Evolutionary conservation across 92 coral and sea anemone species (phyloP), one percentile per base, ranked within the genome.

Genomic region (Anthopleura xanthogrammica): DNA sequence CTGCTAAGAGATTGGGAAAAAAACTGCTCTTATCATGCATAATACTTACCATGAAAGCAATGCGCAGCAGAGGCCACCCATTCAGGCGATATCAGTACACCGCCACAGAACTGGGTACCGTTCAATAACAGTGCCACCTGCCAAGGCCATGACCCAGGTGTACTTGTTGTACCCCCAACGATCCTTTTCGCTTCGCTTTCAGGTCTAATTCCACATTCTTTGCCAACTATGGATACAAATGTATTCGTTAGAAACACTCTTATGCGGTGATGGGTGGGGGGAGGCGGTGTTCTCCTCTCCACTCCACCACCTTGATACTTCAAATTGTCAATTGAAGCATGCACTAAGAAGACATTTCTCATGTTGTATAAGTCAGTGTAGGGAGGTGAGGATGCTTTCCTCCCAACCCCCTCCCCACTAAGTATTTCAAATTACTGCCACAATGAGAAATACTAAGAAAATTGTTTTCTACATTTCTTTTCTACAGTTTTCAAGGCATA

Each of bases 81-180:
- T 60, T 90, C 88, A 12, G 80, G 76, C 41, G 85, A 72, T 62
- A 95, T 86, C 65, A 95, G 77, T 17, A 95, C 92, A 5, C 98
- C 98, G 22, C 91, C 94, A 77, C 98, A 95, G 64, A 79, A 90
- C 52, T 93, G 98, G 40, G 93, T 77, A 19, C 87, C 91, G 29
- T 95, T 92, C 73, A 82, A 52, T 0, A 92, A 72, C 77, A 95
- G 70, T n/a, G 98, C 91, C 3, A 88, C 98, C 54, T 93, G 93
- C 98, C 98, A 95, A 1, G 98, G 98, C 98, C 98, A 95, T 14
- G 93, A 83, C 0, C 98, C 98, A 50, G 87, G 92, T 46, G 57
- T 29, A 72, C 94, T 83, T 17, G 81, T 72, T n/a, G 19, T 42
- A 17, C 98, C 98, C 23, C 98, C 98, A 62, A 95, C 98, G 7